Conservation (phyloP, 2,888 invertebrate species). For the Nematopogon swammerdamellus region DNA sequence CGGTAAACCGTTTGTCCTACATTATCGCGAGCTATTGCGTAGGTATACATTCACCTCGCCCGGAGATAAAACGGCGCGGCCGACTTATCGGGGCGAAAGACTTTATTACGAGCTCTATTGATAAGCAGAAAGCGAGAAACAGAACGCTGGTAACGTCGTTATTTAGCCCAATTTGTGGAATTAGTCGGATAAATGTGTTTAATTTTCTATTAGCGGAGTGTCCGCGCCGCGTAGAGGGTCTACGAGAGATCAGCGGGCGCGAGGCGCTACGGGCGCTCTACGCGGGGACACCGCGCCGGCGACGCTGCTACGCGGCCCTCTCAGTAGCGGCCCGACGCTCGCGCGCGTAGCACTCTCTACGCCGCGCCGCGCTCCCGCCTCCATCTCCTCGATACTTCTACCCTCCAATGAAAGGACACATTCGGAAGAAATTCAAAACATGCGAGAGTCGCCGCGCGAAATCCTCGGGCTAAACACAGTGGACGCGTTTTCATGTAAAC, state of each 20-base stretch:
- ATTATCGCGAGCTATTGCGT: not conserved
- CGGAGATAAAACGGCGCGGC: not conserved
- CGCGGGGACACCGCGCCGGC: slow-evolving; percentile 15
- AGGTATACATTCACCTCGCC: not conserved
- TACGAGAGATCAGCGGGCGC: not conserved
- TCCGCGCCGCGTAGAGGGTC: slow-evolving; percentile 1
- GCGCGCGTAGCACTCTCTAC: not conserved
- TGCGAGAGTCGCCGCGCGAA: not conserved
- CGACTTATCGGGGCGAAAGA: slow-evolving; percentile 30
- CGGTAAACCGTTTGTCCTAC: not conserved
- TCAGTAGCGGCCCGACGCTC: not conserved
- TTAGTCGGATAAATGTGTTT: slow-evolving; percentile 51
- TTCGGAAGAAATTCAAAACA: too few relatives aligned
- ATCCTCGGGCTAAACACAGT: not conserved
- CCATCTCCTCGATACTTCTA: not conserved
- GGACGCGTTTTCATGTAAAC: too few relatives aligned
- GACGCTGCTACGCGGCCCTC: slow-evolving; percentile 16
- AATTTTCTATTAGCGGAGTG: slow-evolving; percentile 42
- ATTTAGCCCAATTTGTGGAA: slow-evolving; percentile 51
- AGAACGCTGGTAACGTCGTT: slow-evolving; percentile 37
- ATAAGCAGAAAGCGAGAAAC: slow-evolving; percentile 17
- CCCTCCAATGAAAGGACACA: too few relatives aligned
- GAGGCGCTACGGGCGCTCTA: too few relatives aligned
- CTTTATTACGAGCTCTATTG: slow-evolving; percentile 31
- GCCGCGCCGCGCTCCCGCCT: not conserved